Evolutionary conservation across 2,888 invertebrate genomes (phyloP).

Genomic region (Keiferia lycopersicella): DNA sequence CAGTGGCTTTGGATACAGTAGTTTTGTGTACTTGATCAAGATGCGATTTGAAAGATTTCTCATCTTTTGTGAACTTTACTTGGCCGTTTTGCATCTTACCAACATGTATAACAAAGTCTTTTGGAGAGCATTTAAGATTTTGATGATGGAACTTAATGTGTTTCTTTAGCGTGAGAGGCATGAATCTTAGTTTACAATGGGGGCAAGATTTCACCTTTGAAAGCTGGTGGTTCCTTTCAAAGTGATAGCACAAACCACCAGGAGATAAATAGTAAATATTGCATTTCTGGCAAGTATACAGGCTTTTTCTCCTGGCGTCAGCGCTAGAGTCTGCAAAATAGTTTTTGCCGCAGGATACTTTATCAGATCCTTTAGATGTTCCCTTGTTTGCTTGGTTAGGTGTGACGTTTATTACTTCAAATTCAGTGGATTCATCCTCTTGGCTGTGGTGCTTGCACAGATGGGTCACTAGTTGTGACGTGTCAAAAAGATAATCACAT

Average conservation of each 20-base stretch:
- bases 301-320: slow-evolving; percentile 8
- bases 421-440: slow-evolving; percentile 27
- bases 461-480: slow-evolving; percentile 45
- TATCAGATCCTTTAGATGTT: slow-evolving; percentile 6
- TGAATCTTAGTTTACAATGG: slow-evolving; percentile 11
- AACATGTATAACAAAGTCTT: slow-evolving; percentile 19
- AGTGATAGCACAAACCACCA: slow-evolving; percentile 26
- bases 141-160: slow-evolving; percentile 18
- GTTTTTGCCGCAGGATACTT: slow-evolving; percentile 19
- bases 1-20: too few relatives aligned
- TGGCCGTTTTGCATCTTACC: neutral
- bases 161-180: neutral
- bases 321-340: neutral
- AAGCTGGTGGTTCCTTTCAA: slow-evolving; percentile 13
- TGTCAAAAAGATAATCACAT: slow-evolving; percentile 46
- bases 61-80: neutral
- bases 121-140: neutral
- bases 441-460: slow-evolving; percentile 47
- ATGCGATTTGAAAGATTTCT: neutral
- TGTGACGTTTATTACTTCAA: neutral
- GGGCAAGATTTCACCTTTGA: neutral
- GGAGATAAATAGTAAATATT: slow-evolving; percentile 31
- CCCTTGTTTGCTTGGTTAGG: neutral
- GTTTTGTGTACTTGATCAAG: too few relatives aligned
- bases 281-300: slow-evolving; percentile 36